Evolutionary conservation across 2,113 vertebrate genomes (phyloP), one percentile per base, ranked within the genome.

Genomic region (Tinamus guttatus): DNA sequence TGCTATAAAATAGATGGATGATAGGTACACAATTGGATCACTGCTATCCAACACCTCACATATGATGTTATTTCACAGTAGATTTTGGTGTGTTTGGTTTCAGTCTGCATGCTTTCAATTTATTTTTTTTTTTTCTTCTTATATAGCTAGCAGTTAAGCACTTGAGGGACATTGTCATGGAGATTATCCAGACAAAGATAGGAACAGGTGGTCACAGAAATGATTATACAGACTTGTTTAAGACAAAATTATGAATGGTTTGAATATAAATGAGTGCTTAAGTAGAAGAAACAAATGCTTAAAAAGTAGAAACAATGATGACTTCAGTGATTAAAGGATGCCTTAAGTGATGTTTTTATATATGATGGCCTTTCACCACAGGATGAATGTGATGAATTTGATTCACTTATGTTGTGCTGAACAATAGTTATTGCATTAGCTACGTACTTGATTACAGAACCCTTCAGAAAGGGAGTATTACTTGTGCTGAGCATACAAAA

Each of bases 121-220:
- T 91, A 87, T 45, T 71, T 19, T 84, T 85, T 45, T 30, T 58
- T 17, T 17, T 11, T 58, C 85, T 38, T 85, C 47, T 90, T 83
- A 76, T 21, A 91, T 77, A 90, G 56, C 36, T 76, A 91, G 75
- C 65, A 88, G 45, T 63, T 81, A 83, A 90, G 92, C 64, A 80
- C 1, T 19, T 19, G 56, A 95, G 45, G 67, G 79, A 71, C 69
- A 96, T 74, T 96, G 86, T 92, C 78, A 94, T 90, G 87, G 90
- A 85, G 68, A 93, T 96, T 81, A 77, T 51, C n/a, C 90, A 83
- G 87, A 84, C 21, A 87, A 89, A 95, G 73, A 91, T 1, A 89
- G 73, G 67, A 94, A 81, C 45, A 94, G 93, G 73, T 96, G 67
- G 60, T 76, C 70, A 81, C 56, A 94, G 69, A 87, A 82, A 83